Percentiles rank a stretch among this genome's conserved stretches.
Conservation (phyloP, 1,140 invertebrate genomes). For the Drosophila pandora region DNA sequence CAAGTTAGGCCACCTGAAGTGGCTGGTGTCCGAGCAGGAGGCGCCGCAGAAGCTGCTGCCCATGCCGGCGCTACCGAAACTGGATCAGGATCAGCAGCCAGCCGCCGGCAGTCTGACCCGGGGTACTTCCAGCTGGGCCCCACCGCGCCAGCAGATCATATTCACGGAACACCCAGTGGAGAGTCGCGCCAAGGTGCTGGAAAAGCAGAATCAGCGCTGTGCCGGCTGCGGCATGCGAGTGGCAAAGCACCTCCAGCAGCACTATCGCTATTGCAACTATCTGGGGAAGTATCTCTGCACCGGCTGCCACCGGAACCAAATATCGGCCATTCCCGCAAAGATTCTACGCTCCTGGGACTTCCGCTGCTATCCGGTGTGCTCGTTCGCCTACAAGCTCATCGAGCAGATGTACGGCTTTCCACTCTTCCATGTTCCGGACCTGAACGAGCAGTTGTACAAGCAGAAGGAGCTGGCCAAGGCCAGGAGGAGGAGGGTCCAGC, state of each 20-base stretch:
- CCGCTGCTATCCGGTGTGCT: conserved; percentile 89
- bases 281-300: conserved; percentile 95
- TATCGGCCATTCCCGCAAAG: conserved; percentile 90
- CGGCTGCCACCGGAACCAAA: conserved; percentile 92
- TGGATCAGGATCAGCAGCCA: conserved; percentile 6
- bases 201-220: conserved; percentile 92
- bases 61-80: conserved; percentile 87
- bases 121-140: conserved; percentile 93
- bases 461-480: conserved; percentile 87
- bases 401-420: conserved; percentile 92
- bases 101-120: conserved; percentile 83
- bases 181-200: conserved; percentile 87
- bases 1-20: conserved; percentile 90
- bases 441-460: conserved; percentile 89
- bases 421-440: conserved; percentile 89
- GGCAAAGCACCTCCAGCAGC: conserved; percentile 88
- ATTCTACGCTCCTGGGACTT: conserved; percentile 88
- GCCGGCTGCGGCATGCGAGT: conserved; percentile 94
- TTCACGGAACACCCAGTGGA: conserved; percentile 90
- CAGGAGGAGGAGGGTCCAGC: conserved; percentile 86
- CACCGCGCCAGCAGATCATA: conserved; percentile 93
- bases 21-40: conserved; percentile 92
- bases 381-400: conserved; percentile 91
- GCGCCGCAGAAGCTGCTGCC: conserved; percentile 91
- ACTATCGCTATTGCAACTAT: conserved; percentile 93